Evolutionary conservation across 2,797 vertebrate species (phyloP).

Genomic region (Coilia nasus): DNA sequence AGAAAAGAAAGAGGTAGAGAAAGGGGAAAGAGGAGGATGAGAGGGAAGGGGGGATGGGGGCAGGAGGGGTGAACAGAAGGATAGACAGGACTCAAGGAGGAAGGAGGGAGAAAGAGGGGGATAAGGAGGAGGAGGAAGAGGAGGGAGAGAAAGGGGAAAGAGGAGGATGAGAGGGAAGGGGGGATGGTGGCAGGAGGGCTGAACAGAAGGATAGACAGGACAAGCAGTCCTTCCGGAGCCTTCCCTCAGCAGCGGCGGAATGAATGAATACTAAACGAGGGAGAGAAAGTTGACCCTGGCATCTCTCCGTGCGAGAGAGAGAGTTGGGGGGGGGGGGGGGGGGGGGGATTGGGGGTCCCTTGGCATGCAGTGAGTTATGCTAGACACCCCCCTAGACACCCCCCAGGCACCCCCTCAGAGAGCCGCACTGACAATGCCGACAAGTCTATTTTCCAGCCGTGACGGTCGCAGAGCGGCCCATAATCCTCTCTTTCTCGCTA

Average conservation of each 20-base stretch:
- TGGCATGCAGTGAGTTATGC: background rate
- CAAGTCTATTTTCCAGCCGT: background rate
- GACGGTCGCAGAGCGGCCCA: background rate
- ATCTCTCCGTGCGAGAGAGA: background rate
- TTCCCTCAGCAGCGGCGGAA: slow-evolving; percentile 35
- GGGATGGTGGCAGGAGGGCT: too few relatives aligned
- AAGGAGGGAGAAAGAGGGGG: too few relatives aligned
- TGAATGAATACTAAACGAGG: slow-evolving; percentile 18
- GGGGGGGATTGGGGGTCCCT: background rate
- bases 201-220: background rate
- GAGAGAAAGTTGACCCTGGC: slow-evolving; percentile 23
- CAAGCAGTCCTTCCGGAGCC: slow-evolving; percentile 22
- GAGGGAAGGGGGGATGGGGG: too few relatives aligned
- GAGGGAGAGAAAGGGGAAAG: too few relatives aligned
- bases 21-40: too few relatives aligned
- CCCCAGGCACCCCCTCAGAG: too few relatives aligned
- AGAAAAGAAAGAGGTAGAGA: too few relatives aligned
- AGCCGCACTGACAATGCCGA: background rate
- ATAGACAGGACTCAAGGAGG: too few relatives aligned
- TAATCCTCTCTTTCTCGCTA: background rate
- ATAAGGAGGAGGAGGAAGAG: too few relatives aligned
- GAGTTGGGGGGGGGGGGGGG: too few relatives aligned
- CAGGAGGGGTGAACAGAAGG: too few relatives aligned
- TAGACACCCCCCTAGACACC: background rate
- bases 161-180: too few relatives aligned